A percentile compares a stretch with the other conserved stretches of the same genome.
phyloP scores from a whole-genome alignment of 2,888 invertebrate species.

The Tipula helvola region DNA sequence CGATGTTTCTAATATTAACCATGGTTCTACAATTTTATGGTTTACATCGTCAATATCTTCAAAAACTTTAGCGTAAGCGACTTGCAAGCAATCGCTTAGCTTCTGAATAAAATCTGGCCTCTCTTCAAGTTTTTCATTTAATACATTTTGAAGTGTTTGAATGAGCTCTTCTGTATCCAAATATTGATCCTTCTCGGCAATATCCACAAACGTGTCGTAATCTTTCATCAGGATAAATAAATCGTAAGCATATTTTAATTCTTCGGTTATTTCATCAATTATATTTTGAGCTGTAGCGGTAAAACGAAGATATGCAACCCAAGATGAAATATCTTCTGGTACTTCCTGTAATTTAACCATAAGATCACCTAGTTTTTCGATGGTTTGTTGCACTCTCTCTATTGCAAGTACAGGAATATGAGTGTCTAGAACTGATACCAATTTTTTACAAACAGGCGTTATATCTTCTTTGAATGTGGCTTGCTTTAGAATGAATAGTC shows the following conservation, averaged over 20 bases:
- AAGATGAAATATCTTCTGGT: conserved; percentile 58
- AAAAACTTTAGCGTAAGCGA: conserved; percentile 62
- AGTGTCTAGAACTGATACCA: conserved; percentile 50
- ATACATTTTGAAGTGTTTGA: conserved; percentile 45
- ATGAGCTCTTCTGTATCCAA: conserved; percentile 30
- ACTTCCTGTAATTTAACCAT: conserved; percentile 48
- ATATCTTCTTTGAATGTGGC: conserved; percentile 57
- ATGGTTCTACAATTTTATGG: conserved; percentile 46
- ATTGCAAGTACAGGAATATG: conserved; percentile 57
- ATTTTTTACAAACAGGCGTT: conserved; percentile 55
- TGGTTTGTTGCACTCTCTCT: conserved; percentile 39
- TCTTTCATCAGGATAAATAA: conserved; percentile 74
- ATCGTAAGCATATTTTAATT: conserved; percentile 69
- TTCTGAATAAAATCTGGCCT: conserved; percentile 52
- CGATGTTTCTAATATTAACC: conserved; percentile 49
- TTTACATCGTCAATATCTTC: conserved; percentile 60
- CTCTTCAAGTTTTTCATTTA: conserved; percentile 58
- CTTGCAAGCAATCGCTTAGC: conserved; percentile 61
- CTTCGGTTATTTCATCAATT: conserved; percentile 56
- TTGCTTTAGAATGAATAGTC: conserved; percentile 57
- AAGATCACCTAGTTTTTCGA: conserved; percentile 38
- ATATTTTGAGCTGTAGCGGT: conserved; percentile 48
- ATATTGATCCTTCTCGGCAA: conserved; percentile 47
- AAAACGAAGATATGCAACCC: conserved; percentile 42
- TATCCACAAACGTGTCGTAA: conserved; percentile 56